Percentiles rank a stretch among this genome's conserved stretches.
These are phyloP conservation scores for Xiphorhynchus erythropygius DNA, from an alignment of 2,797 vertebrate species.

Conservation along the genomic window DNA sequence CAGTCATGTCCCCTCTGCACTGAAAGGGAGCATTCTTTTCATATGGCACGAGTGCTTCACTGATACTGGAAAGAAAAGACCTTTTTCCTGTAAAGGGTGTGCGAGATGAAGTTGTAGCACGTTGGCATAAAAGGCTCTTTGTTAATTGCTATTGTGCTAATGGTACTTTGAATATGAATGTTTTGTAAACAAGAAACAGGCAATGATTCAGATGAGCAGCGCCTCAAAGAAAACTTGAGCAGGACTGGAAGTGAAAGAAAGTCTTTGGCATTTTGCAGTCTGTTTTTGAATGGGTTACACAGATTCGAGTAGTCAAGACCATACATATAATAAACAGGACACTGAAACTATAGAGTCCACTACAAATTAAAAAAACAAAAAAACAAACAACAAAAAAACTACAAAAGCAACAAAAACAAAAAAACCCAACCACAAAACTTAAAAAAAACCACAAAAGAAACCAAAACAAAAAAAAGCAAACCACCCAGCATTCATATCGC, in stretches of 20 bases:
- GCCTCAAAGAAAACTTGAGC: conserved; percentile 4
- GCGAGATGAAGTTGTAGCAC: conserved; percentile 64
- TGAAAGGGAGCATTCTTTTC: conserved; percentile 60
- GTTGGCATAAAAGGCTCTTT: conserved; percentile 78
- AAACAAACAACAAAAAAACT: no score
- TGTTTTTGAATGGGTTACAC: conserved; percentile 23
- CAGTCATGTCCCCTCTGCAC: background rate
- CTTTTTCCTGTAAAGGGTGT: conserved; percentile 55
- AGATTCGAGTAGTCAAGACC: conserved; percentile 28
- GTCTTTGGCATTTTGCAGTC: conserved; percentile 14
- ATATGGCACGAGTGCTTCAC: conserved; percentile 10
- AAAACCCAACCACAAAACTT: no score
- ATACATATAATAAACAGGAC: background rate
- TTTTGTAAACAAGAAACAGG: conserved; percentile 66
- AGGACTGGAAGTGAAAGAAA: conserved; percentile 27
- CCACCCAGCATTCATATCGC: no score
- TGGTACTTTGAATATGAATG: conserved; percentile 57
- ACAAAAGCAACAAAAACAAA: no score
- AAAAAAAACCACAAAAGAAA: background rate
- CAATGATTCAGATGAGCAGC: conserved; percentile 22
- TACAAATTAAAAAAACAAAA: background rate
- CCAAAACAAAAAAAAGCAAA: no score
- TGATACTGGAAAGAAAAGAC: conserved; percentile 41
- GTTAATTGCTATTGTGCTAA: conserved; percentile 66
- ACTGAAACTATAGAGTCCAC: background rate